These are phyloP conservation scores for Ophonus ardosiacus DNA, from an alignment of 2,888 invertebrate genomes.

Conservation along the genomic window DNA sequence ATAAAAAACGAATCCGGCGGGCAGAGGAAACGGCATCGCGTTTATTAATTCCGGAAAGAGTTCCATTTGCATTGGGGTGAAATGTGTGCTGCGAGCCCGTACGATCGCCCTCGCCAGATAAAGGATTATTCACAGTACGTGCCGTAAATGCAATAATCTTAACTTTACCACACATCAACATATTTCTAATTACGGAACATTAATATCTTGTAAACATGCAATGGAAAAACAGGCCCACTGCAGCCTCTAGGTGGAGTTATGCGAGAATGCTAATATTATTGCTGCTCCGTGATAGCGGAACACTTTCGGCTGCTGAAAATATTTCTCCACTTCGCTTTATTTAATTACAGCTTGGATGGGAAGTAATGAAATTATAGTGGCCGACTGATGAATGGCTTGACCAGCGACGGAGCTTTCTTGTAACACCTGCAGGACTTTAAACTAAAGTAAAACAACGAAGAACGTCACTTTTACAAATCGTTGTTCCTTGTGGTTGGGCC, in stretches of 20 bases:
- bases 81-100: slow-evolving; percentile 6
- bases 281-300: slow-evolving; percentile 30
- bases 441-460: too few species aligned
- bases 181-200: slow-evolving; percentile 62
- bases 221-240: slow-evolving; percentile 46
- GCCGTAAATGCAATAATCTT: slow-evolving; percentile 61
- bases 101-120: slow-evolving; percentile 49
- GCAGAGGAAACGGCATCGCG: slow-evolving; percentile 22
- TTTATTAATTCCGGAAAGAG: slow-evolving; percentile 61
- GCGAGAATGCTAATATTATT: slow-evolving; percentile 55
- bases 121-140: slow-evolving; percentile 59
- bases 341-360: slow-evolving; percentile 55
- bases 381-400: slow-evolving; percentile 49
- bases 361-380: slow-evolving; percentile 62
- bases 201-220: slow-evolving; percentile 63
- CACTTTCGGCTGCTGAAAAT: slow-evolving; percentile 59
- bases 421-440: not conserved
- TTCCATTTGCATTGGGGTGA: slow-evolving; percentile 51
- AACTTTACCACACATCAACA: slow-evolving; percentile 59
- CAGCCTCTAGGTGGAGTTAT: slow-evolving; percentile 3
- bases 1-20: slow-evolving; percentile 6
- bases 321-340: slow-evolving; percentile 57
- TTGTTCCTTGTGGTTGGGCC: too few species aligned
- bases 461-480: too few species aligned
- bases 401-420: not conserved